Evolutionary conservation across 2,113 vertebrate species (phyloP).

Genomic region (Passer domesticus): DNA sequence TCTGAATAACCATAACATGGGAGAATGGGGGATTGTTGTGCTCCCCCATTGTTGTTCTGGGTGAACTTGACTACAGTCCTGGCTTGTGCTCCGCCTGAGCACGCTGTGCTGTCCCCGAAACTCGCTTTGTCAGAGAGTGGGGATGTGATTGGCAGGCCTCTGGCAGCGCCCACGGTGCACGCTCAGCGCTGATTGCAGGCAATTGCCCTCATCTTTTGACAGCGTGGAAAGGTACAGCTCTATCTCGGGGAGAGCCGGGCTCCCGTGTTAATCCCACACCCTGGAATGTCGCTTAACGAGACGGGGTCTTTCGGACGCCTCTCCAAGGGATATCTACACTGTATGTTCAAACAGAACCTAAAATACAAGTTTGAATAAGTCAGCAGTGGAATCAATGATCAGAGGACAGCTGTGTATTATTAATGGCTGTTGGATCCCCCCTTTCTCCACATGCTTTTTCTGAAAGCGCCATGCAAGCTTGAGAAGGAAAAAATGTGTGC

Average conservation of each 20-base stretch:
- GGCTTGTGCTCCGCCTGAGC: constrained; percentile 69
- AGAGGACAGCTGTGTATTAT: background rate
- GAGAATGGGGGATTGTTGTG: constrained; percentile 56
- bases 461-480: background rate
- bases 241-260: constrained; percentile 73
- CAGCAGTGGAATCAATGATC: background rate
- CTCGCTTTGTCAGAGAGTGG: constrained; percentile 35
- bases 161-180: constrained; percentile 68
- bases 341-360: background rate
- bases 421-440: background rate
- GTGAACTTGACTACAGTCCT: constrained; percentile 77
- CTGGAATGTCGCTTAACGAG: constrained; percentile 28
- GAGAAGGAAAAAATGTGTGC: background rate
- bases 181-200: constrained; percentile 80
- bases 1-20: constrained; percentile 30
- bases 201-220: constrained; percentile 82
- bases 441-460: background rate
- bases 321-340: background rate
- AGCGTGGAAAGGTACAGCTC: constrained; percentile 78
- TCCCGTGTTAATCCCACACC: constrained; percentile 59
- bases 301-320: background rate
- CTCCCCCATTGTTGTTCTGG: constrained; percentile 53
- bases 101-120: constrained; percentile 52
- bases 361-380: background rate
- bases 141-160: constrained; percentile 82